These are phyloP conservation scores for Morone saxatilis DNA, from an alignment of 2,113 vertebrate species.

Conservation along the genomic window DNA sequence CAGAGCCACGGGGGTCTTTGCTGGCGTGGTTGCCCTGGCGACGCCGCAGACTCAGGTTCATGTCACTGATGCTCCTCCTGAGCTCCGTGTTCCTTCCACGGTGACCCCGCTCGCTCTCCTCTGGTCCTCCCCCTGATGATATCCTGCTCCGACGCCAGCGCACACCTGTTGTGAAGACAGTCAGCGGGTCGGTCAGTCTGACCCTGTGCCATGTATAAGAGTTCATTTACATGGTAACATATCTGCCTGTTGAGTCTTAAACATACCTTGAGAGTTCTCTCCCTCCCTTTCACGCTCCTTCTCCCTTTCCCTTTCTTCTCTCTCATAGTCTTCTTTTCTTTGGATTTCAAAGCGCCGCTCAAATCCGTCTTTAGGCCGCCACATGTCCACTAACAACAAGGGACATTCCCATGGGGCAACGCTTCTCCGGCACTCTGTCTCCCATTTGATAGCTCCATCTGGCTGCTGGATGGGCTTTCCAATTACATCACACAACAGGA, in stretches of 20 bases:
- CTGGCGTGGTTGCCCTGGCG: constrained; percentile 84
- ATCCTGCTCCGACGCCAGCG: constrained; percentile 89
- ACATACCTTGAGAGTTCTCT: constrained; percentile 81
- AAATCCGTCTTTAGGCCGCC: constrained; percentile 92
- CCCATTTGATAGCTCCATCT: constrained; percentile 85
- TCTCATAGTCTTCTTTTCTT: constrained; percentile 89
- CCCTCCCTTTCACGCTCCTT: constrained; percentile 82
- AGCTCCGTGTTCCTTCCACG: constrained; percentile 89
- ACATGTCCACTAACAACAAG: constrained; percentile 92
- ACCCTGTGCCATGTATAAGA: not conserved
- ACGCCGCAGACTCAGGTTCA: constrained; percentile 90
- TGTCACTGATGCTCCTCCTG: constrained; percentile 93
- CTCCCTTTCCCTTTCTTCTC: constrained; percentile 84
- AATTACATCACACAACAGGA: constrained; percentile 90
- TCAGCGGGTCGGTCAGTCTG: constrained; percentile 3
- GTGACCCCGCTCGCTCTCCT: constrained; percentile 81
- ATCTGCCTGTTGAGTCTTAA: not conserved
- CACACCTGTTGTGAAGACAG: constrained; percentile 77
- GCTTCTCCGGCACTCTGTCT: constrained; percentile 89
- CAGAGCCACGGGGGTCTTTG: constrained; percentile 67
- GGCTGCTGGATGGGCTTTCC: constrained; percentile 85
- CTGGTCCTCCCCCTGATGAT: constrained; percentile 85
- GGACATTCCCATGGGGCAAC: constrained; percentile 91
- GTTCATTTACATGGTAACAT: not conserved
- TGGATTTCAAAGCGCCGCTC: constrained; percentile 93